Evolutionary conservation across 1,140 invertebrate species (phyloP).

Genomic region (Matsumurasca onukii): DNA sequence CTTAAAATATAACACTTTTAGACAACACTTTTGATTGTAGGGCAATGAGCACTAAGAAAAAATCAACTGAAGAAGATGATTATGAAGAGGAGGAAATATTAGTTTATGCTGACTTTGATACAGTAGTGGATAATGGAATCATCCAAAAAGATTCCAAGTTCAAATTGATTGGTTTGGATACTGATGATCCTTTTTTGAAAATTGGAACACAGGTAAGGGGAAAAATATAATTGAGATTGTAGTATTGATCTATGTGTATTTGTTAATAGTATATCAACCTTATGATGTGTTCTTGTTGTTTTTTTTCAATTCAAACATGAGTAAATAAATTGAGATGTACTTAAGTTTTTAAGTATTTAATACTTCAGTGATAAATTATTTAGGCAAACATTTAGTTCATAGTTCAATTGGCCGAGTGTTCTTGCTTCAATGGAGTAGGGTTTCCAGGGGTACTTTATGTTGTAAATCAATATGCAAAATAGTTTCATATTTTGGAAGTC

Average conservation of each 20-base stretch:
- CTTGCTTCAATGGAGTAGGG: too few relatives aligned
- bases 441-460: too few relatives aligned
- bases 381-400: too few relatives aligned
- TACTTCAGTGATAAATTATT: too few relatives aligned
- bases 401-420: too few relatives aligned
- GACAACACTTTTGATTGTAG: too few relatives aligned
- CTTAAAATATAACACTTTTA: too few relatives aligned
- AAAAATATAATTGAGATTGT: background rate
- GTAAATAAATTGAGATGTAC: too few relatives aligned
- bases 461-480: too few relatives aligned
- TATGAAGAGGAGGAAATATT: constrained; percentile 40
- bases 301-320: background rate
- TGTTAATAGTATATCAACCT: background rate
- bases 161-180: constrained; percentile 39
- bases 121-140: constrained; percentile 34
- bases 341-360: too few relatives aligned
- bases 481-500: too few relatives aligned
- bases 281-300: constrained; percentile 22
- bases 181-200: constrained; percentile 38
- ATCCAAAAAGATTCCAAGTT: constrained; percentile 30
- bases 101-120: constrained; percentile 39
- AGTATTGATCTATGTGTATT: background rate
- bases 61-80: constrained; percentile 28
- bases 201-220: constrained; percentile 40
- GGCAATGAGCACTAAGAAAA: too few relatives aligned